Conservation (phyloP, 2,113 vertebrate genomes). For the Bubo blakistoni region DNA sequence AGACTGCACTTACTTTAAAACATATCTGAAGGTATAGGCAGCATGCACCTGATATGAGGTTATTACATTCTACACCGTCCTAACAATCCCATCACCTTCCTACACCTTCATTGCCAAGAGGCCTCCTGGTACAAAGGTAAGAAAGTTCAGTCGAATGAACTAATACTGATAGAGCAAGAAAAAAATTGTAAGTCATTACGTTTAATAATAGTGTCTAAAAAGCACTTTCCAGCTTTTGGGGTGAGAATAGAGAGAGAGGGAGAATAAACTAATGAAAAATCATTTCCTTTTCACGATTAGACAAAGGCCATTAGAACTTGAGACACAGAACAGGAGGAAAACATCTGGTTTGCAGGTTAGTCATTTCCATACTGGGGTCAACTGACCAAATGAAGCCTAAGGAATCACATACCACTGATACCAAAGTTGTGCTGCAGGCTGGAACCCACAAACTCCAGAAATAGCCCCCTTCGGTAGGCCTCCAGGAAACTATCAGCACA, state of each 20-base stretch:
- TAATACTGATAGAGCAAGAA: not conserved
- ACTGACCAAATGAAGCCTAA: not conserved
- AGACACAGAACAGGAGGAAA: not conserved
- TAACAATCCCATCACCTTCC: not conserved
- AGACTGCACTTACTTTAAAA: not conserved
- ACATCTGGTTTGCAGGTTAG: not conserved
- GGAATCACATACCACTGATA: not conserved
- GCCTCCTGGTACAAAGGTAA: not conserved
- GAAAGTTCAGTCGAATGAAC: not conserved
- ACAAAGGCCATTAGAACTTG: not conserved
- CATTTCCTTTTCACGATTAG: not conserved
- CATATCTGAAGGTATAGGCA: not conserved
- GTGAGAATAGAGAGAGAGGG: not conserved
- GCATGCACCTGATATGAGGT: fast-evolving
- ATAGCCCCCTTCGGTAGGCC: not conserved
- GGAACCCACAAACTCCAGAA: not conserved
- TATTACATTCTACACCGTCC: not conserved
- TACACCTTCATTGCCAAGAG: not conserved
- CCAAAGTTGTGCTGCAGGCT: not conserved
- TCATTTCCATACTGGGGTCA: not conserved
- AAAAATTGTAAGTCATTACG: not conserved
- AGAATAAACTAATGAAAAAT: not conserved
- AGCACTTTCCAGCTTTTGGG: not conserved
- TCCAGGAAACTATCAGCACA: not conserved
- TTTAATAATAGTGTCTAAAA: not conserved